phyloP scores from a whole-genome alignment of 2,888 invertebrate genomes.

The Hyppa rectilinea region DNA sequence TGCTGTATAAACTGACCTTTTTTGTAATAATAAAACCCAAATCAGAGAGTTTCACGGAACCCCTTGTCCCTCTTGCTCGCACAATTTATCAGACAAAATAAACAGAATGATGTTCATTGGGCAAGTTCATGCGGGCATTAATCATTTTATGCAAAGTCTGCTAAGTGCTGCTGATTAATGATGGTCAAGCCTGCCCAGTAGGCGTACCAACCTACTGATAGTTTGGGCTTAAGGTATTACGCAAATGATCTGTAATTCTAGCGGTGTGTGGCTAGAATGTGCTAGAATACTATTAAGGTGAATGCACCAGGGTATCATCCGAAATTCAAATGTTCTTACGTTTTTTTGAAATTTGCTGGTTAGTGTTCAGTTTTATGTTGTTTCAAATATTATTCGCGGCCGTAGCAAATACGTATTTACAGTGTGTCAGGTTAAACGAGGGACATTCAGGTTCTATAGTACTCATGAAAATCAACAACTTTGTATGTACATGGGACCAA shows the following conservation, averaged over 20 bases:
- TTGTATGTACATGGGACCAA: too few relatives aligned
- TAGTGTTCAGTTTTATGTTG: too few relatives aligned
- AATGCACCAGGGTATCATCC: too few relatives aligned
- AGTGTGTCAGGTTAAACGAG: too few relatives aligned
- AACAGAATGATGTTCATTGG: slow-evolving; percentile 69
- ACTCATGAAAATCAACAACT: too few relatives aligned
- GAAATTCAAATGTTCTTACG: too few relatives aligned
- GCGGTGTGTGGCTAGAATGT: not conserved
- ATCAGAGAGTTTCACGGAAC: slow-evolving; percentile 32
- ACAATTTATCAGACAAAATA: slow-evolving; percentile 64
- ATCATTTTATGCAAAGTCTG: slow-evolving; percentile 89
- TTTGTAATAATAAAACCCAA: slow-evolving; percentile 36
- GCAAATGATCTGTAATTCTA: slow-evolving; percentile 43
- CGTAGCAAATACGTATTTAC: too few relatives aligned
- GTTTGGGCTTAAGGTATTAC: slow-evolving; percentile 51
- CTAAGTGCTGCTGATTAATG: slow-evolving; percentile 89
- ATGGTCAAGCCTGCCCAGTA: slow-evolving; percentile 79
- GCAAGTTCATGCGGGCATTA: slow-evolving; percentile 77
- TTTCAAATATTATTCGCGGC: too few relatives aligned
- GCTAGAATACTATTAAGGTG: not conserved
- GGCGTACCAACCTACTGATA: slow-evolving; percentile 29
- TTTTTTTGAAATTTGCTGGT: too few relatives aligned
- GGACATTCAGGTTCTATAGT: too few relatives aligned
- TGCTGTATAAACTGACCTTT: slow-evolving; percentile 12
- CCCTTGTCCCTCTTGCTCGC: slow-evolving; percentile 39